These are phyloP conservation scores for Hydractinia echinata DNA, from an alignment of 30 jellyfish, hydroid and myxozoan genomes.

Conservation along the genomic window DNA sequence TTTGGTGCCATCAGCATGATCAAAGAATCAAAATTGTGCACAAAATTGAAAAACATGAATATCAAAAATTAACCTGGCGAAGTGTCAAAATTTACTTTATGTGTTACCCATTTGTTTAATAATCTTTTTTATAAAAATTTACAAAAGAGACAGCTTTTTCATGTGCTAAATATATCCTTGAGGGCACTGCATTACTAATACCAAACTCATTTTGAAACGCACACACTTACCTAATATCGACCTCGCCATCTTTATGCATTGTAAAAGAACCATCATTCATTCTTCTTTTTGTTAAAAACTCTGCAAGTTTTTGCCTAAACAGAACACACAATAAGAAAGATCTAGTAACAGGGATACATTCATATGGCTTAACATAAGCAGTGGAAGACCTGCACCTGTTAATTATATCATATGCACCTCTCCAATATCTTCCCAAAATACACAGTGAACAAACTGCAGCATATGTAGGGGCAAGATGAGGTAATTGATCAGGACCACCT, in stretches of 20 bases:
- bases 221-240: constrained; percentile 70
- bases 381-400: constrained; percentile 42
- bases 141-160: too few species aligned
- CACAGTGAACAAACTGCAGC: constrained; percentile 96
- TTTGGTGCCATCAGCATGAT: too few species aligned
- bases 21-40: too few species aligned
- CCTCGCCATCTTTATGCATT: constrained; percentile 97
- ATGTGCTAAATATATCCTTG: too few species aligned
- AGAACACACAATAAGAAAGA: not conserved
- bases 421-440: constrained; percentile 82
- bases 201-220: not conserved
- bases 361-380: too few species aligned
- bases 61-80: too few species aligned
- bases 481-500: constrained; percentile 98
- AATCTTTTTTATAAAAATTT: too few species aligned
- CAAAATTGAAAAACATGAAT: too few species aligned
- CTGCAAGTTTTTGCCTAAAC: constrained; percentile 53
- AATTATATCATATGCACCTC: constrained; percentile 78
- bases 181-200: not conserved
- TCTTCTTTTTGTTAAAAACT: constrained; percentile 60
- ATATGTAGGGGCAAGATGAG: constrained; percentile 98
- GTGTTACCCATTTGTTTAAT: too few species aligned
- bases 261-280: constrained; percentile 89
- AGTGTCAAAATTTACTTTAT: too few species aligned
- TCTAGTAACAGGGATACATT: too few species aligned